A percentile compares a stretch with the other conserved stretches of the same genome.
Evolutionary conservation across 2,888 invertebrate species (phyloP).

Genomic region (Dusona sp.): DNA sequence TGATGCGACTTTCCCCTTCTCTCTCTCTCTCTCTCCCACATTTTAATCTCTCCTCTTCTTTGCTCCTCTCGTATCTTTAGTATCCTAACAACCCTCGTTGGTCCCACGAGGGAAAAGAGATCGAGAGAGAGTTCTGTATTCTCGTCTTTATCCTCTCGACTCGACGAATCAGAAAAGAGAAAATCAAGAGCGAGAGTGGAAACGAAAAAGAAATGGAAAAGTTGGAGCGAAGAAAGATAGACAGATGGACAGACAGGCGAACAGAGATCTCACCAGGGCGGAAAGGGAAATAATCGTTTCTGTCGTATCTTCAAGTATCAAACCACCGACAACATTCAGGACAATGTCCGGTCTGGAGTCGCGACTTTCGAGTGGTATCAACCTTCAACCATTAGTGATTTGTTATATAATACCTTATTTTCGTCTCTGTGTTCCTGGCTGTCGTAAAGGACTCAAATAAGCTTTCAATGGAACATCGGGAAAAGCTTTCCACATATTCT

Average conservation of each 20-base stretch:
- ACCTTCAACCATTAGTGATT: constrained; percentile 21
- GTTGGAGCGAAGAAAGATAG: constrained; percentile 34
- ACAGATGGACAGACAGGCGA: constrained; percentile 48
- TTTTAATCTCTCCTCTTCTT: constrained; percentile 49
- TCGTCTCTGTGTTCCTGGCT: background rate
- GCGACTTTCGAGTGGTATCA: constrained; percentile 53
- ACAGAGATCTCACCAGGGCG: constrained; percentile 32
- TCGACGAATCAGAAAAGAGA: constrained; percentile 41
- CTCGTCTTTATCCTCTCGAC: constrained; percentile 49
- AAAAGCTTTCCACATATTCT: background rate
- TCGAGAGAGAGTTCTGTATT: background rate
- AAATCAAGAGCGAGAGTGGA: constrained; percentile 18
- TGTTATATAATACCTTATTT: background rate
- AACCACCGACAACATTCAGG: constrained; percentile 32
- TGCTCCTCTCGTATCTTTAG: constrained; percentile 27
- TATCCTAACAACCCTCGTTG: constrained; percentile 20
- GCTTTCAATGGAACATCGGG: background rate
- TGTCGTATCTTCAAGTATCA: constrained; percentile 50
- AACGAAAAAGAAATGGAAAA: constrained; percentile 10
- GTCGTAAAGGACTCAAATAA: background rate
- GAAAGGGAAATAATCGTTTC: constrained; percentile 33
- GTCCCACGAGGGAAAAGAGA: constrained; percentile 2
- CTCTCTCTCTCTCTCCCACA: constrained; percentile 39
- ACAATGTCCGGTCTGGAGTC: constrained; percentile 31
- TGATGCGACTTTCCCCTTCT: constrained; percentile 57